Evolutionary conservation across 2,888 invertebrate genomes (phyloP), one percentile per base, ranked within the genome.

Genomic region (Empis livida): DNA sequence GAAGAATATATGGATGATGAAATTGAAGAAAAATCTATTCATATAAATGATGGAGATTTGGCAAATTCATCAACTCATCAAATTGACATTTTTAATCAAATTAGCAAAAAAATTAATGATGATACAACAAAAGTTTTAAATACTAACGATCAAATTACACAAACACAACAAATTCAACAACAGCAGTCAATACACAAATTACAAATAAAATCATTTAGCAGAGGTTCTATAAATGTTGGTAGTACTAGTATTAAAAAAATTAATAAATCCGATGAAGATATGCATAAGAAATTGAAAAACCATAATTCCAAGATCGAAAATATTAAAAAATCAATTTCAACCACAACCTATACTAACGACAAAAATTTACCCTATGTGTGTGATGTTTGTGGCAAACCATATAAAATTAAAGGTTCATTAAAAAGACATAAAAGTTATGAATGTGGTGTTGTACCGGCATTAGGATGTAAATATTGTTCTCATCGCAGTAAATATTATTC

Each of bases 401-500:
- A 90, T 76, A 82, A 82, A 71, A 81, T 82, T 68, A 83, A 83
- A 62, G 82, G 84, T 56, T 84, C 84, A 52, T 73, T 87, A 59
- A 82, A 80, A 64, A 76, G 86, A 49, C 86, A 87, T 66, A 74
- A 81, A 59, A 80, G 79, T 61, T 82, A 82, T 68, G 85, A 85
- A 64, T 87, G 87, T 62, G 68, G 69, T 2, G 62, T 68, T 4
- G 61, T 61, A 31, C 68, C 68, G 3, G 60, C 60, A 2, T 54
- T 68, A 3, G 61, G 60, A 30, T 68, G 68, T 54, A 59, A 58
- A 15, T 66, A 63, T 51, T 68, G 68, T 51, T 61, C 64, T 46
- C 69, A 68, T 55, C 66, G 65, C 51, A 67, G 69, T 58, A 68
- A 68, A 57, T 68, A 68, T 50, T 65, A 65, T 53, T 68, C 68